Conservation (phyloP, 1,140 invertebrate species). For the Diabrotica undecimpunctata region DNA sequence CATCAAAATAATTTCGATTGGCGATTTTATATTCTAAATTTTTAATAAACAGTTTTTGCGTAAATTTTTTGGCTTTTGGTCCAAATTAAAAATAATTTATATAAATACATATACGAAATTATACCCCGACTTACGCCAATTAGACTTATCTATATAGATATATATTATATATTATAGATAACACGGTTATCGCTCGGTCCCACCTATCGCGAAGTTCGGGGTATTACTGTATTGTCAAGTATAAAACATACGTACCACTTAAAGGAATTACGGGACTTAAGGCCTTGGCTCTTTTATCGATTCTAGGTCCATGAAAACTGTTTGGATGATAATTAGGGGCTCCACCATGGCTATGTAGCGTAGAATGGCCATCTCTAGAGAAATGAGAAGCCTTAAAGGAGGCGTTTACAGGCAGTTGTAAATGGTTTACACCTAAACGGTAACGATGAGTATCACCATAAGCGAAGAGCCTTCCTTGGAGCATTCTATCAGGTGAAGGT, state of each 20-base stretch:
- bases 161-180: too few relatives aligned
- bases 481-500: conserved; percentile 84
- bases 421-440: conserved; percentile 81
- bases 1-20: too few relatives aligned
- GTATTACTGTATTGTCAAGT: too few relatives aligned
- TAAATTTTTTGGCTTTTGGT: too few relatives aligned
- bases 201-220: too few relatives aligned
- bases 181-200: too few relatives aligned
- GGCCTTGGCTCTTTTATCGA: conserved; percentile 53
- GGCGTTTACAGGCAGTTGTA: conserved; percentile 87
- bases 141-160: too few relatives aligned
- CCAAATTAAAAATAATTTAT: too few relatives aligned
- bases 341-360: conserved; percentile 65
- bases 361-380: conserved; percentile 80
- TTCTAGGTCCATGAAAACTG: conserved; percentile 81
- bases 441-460: conserved; percentile 88
- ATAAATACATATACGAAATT: too few relatives aligned
- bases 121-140: too few relatives aligned
- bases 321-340: conserved; percentile 96
- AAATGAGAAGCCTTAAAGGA: conserved; percentile 68
- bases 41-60: too few relatives aligned
- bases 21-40: too few relatives aligned
- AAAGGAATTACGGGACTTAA: conserved; percentile 53
- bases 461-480: conserved; percentile 82
- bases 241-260: not conserved